phyloP scores from a whole-genome alignment of 2,888 invertebrate species.

The Nomada goodeniana region DNA sequence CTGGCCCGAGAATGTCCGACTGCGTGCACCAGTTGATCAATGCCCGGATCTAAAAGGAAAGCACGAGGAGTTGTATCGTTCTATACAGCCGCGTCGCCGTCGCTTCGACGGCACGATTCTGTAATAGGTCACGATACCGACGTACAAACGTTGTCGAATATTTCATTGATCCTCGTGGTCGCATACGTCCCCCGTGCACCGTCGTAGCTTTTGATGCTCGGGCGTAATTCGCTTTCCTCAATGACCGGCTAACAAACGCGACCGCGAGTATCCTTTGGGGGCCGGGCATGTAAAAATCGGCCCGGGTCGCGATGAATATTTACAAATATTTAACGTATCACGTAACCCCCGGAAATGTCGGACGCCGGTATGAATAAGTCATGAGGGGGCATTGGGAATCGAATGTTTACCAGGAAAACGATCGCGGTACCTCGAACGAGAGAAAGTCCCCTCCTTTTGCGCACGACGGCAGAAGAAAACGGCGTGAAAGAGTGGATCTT shows the following conservation, averaged over 20 bases:
- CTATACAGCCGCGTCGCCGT: not conserved
- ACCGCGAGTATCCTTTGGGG: not conserved
- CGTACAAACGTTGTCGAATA: slow-evolving; percentile 46
- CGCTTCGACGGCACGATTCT: too few species aligned
- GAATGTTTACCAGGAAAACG: slow-evolving; percentile 24
- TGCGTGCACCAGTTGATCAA: slow-evolving; percentile 24
- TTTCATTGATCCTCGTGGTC: slow-evolving; percentile 50
- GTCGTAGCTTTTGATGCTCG: slow-evolving; percentile 37
- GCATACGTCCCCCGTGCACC: slow-evolving; percentile 8
- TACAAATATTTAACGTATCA: slow-evolving; percentile 60
- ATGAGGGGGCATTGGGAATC: slow-evolving; percentile 38
- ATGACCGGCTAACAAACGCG: slow-evolving; percentile 45
- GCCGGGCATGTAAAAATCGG: slow-evolving; percentile 16
- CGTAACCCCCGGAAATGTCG: slow-evolving; percentile 39
- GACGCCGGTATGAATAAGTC: slow-evolving; percentile 49
- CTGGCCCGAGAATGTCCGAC: slow-evolving; percentile 5
- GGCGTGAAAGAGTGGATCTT: not conserved
- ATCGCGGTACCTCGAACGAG: not conserved
- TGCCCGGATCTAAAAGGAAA: slow-evolving; percentile 8
- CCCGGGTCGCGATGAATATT: slow-evolving; percentile 45
- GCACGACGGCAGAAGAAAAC: not conserved
- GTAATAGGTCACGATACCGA: slow-evolving; percentile 31
- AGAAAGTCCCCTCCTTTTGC: slow-evolving; percentile 15
- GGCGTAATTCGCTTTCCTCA: slow-evolving; percentile 38
- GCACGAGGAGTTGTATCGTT: slow-evolving; percentile 6